Base-by-base conservation (phyloP, 2,888 invertebrate genomes). In the Machimus rusticus region DNA sequence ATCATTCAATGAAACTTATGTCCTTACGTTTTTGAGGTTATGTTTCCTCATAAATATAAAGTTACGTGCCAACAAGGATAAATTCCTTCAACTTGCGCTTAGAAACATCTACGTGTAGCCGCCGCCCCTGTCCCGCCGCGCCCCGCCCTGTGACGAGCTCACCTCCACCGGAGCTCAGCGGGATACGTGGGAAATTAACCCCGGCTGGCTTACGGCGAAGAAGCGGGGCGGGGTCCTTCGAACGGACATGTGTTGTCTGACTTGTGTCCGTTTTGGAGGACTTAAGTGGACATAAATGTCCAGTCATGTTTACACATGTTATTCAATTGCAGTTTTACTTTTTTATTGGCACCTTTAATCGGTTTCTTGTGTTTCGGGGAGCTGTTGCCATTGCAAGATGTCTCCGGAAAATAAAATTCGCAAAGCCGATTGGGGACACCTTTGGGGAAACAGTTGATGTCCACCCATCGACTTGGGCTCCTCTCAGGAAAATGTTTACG, bases 1-100 rank as follows among this genome's bases (percentile, higher is more conserved):
- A 89, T 89, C 89, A 89, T 89, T 89, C 89, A 89, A 89, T 89
- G 89, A 89, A 89, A 89, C 89, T 89, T 89, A 89, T 89, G 89
- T 89, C 87, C 88, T 86, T 88, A 89, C 88, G 89, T 88, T 89
- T 89, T 89, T 88, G 88, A 89, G 89, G 89, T 89, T 89, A 89
- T 89, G 89, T 88, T 89, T 89, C 86, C 87, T 88, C 89, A 89
- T 89, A 89, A 89, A 89, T 89, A 89, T 89, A 89, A 89, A 88
- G 89, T 89, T 89, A 89, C 89, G 89, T 89, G 89, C 89, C 88
- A 89, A 89, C 89, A 89, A 88, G 89, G 88, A 89, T 89, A 89
- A 89, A 89, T 89, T 88, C 88, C 87, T 86, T 87, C 39, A 19
- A 86, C 66, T 37, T 77, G 57, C 39, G 57, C 43, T 77, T 78